Conservation (phyloP, 2,797 vertebrate species). For the Xenentodon cancila region DNA sequence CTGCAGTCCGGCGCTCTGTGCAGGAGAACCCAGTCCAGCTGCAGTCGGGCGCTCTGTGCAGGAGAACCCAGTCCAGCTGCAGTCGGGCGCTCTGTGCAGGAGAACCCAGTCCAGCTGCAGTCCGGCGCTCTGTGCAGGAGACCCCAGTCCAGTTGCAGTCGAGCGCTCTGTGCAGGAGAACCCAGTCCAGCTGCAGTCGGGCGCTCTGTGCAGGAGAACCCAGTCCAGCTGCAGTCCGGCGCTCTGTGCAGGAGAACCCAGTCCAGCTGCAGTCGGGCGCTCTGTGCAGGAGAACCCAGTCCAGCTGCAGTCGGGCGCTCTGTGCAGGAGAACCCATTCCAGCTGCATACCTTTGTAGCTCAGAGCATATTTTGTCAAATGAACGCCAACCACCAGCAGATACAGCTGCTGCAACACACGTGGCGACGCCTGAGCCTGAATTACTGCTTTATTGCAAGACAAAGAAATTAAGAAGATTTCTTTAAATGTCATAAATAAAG, state of each 20-base stretch:
- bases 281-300: not conserved
- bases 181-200: too few species aligned
- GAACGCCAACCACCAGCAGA: not conserved
- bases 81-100: too few species aligned
- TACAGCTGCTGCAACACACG: not conserved
- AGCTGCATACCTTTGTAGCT: not conserved
- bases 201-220: not conserved
- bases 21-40: too few species aligned
- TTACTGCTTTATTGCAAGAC: too few species aligned
- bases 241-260: too few species aligned
- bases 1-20: not conserved
- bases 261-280: not conserved
- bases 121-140: not conserved
- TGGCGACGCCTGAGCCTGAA: not conserved
- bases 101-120: too few species aligned
- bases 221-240: not conserved
- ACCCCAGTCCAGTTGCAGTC: not conserved
- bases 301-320: not conserved
- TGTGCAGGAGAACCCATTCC: not conserved
- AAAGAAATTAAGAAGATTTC: too few species aligned
- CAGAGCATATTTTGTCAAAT: not conserved
- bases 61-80: not conserved
- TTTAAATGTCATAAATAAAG: too few species aligned
- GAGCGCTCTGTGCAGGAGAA: too few species aligned
- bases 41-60: not conserved